A percentile compares a stretch with the other conserved stretches of the same genome.
These are phyloP conservation scores for Siphamia tubifer DNA, from an alignment of 2,113 vertebrate species.

Conservation along the genomic window DNA sequence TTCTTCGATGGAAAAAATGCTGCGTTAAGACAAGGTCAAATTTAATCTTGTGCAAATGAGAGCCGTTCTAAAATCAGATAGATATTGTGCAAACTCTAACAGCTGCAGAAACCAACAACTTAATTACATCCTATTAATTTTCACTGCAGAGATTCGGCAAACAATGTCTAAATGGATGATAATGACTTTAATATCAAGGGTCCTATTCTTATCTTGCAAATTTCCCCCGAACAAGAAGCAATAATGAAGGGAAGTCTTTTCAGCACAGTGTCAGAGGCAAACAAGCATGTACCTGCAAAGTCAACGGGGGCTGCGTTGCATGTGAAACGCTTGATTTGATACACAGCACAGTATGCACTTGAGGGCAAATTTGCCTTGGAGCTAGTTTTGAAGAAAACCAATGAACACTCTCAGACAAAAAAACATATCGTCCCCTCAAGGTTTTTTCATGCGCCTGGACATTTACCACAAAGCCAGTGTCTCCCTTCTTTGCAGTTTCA, in stretches of 20 bases:
- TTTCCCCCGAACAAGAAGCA: neutral
- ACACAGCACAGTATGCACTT: neutral
- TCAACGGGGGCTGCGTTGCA: neutral
- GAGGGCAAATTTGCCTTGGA: neutral
- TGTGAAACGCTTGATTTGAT: neutral
- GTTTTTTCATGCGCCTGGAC: slow-evolving; percentile 10
- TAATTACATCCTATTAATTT: slow-evolving; percentile 22
- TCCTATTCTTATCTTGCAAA: slow-evolving; percentile 10
- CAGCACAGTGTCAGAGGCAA: neutral
- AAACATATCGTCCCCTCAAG: slow-evolving; percentile 18
- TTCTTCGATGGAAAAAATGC: neutral
- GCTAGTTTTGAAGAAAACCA: slow-evolving; percentile 35
- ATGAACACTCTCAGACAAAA: neutral
- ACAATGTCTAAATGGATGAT: slow-evolving; percentile 24
- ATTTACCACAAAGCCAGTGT: slow-evolving; percentile 19
- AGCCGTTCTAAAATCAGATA: neutral
- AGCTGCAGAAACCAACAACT: slow-evolving; percentile 7
- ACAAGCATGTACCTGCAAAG: slow-evolving; percentile 10
- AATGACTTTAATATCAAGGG: slow-evolving; percentile 22
- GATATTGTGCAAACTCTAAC: slow-evolving; percentile 10
- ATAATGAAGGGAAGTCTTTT: neutral
- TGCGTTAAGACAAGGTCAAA: slow-evolving; percentile 2
- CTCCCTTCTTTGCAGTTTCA: slow-evolving; percentile 21
- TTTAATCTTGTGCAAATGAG: neutral
- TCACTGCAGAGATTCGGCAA: slow-evolving; percentile 1